Evolutionary conservation across 2,797 vertebrate species (phyloP).

Genomic region (Pogoniulus pusillus): DNA sequence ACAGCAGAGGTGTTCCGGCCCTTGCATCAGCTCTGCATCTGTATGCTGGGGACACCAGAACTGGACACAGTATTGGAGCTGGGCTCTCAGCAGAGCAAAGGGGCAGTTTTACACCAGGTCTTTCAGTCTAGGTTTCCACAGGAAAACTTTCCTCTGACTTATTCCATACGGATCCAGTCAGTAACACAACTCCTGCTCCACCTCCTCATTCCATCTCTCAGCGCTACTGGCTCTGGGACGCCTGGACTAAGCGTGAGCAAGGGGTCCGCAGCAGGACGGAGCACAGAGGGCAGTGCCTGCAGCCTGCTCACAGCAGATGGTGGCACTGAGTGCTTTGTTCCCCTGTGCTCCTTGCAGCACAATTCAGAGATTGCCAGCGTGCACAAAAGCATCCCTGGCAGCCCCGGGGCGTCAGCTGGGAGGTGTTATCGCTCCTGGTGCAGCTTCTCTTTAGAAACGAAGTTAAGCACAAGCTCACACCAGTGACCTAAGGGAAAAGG

Average conservation of each 20-base stretch:
- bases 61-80: too few relatives aligned
- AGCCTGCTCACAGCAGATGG: slow-evolving; percentile 40
- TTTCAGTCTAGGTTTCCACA: not conserved
- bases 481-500: not conserved
- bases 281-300: not conserved
- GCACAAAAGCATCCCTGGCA: not conserved
- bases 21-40: too few relatives aligned
- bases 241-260: accelerated
- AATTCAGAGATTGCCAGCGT: not conserved
- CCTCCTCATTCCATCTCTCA: not conserved
- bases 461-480: not conserved
- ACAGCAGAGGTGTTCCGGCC: too few relatives aligned
- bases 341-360: slow-evolving; percentile 9
- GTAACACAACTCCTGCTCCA: not conserved
- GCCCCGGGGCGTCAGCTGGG: not conserved
- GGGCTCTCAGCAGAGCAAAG: too few relatives aligned
- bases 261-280: not conserved
- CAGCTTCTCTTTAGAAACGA: not conserved
- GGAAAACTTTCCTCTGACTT: not conserved
- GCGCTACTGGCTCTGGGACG: not conserved
- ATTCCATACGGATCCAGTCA: not conserved
- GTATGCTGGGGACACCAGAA: too few relatives aligned
- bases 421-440: not conserved
- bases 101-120: not conserved
- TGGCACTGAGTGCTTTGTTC: slow-evolving; percentile 42